Evolutionary conservation across 2,113 vertebrate species (phyloP), one percentile per base, ranked within the genome.

Genomic region (Ascaphus truei): DNA sequence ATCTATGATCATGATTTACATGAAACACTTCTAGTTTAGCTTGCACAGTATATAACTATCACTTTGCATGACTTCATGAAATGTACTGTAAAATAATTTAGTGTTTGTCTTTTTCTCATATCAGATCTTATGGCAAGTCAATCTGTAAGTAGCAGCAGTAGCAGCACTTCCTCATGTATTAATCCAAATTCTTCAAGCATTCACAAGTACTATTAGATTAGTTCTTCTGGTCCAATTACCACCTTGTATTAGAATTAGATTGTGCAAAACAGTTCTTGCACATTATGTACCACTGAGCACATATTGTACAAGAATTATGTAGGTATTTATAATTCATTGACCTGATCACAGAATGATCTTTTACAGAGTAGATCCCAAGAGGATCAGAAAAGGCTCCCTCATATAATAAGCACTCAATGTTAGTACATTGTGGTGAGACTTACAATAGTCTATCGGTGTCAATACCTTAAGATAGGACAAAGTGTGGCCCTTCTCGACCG

Each of bases 111-210:
- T 53, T 26, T 11, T 22, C 25, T 31, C 34, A 55, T 56, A n/a
- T 31, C 26, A 55, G 63, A 51, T 66, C 63, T 43, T 10, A 41
- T 48, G 34, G 55, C 50, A 65, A 55, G 36, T 11, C 12, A 7
- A 9, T 29, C 23, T 53, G 11, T 20, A 66, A 66, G 26, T 26
- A 7, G 12, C 10, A 30, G 41, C 31, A 48, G 33, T 11, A 22
- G 18, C 27, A 16, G 9, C 37, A 34, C 13, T 30, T 4, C 3
- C 50, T 66, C 34, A 43, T 43, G 50, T 31, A 55, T 4, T 51
- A 55, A 25, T n/a, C 36, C 63, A 66, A 66, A 55, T 55, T 55
- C 50, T 55, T 66, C 36, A 22, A 43, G 43, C n/a, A 30, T 56
- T 55, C 63, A 43, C 26, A 55, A 55, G 48, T 55, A 41, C 50